Percentiles rank a stretch among this genome's conserved stretches.
Conservation (phyloP, 2,888 invertebrate species). For the Acleris emargana region DNA sequence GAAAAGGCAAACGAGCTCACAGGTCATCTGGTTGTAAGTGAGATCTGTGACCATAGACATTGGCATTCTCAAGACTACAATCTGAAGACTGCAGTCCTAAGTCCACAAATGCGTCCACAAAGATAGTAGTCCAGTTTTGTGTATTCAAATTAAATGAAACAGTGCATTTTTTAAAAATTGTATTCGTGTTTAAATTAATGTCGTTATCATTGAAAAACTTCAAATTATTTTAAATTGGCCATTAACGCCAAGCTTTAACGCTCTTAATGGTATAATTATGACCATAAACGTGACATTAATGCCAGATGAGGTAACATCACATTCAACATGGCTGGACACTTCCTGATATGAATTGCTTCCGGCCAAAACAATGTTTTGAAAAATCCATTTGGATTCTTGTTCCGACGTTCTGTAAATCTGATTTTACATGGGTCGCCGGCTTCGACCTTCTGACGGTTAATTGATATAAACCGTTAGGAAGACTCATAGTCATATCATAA, state of each 20-base stretch:
- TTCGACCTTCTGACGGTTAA: conserved; percentile 26
- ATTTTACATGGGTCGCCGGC: conserved; percentile 26
- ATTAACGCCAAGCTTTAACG: conserved; percentile 1
- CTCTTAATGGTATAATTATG: background rate
- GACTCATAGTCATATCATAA: no score
- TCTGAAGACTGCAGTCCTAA: no score
- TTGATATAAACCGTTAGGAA: conserved; percentile 1
- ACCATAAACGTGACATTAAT: conserved; percentile 6
- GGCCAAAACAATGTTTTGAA: conserved; percentile 48
- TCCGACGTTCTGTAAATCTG: conserved; percentile 34
- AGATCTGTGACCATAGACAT: no score
- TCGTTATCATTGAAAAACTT: no score
- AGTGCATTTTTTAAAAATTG: no score
- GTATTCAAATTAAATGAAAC: no score
- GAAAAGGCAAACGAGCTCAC: no score
- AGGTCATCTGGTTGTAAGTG: no score
- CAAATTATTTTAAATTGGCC: conserved; percentile 4
- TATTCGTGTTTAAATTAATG: no score
- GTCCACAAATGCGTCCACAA: no score
- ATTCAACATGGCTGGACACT: conserved; percentile 55
- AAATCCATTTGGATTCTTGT: conserved; percentile 41
- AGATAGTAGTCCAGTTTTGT: no score
- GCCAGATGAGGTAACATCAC: conserved; percentile 62
- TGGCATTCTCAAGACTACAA: no score
- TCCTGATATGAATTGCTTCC: conserved; percentile 72